These are phyloP conservation scores for Petrocephalus sullivani DNA, from an alignment of 2,797 vertebrate species.

Conservation along the genomic window DNA sequence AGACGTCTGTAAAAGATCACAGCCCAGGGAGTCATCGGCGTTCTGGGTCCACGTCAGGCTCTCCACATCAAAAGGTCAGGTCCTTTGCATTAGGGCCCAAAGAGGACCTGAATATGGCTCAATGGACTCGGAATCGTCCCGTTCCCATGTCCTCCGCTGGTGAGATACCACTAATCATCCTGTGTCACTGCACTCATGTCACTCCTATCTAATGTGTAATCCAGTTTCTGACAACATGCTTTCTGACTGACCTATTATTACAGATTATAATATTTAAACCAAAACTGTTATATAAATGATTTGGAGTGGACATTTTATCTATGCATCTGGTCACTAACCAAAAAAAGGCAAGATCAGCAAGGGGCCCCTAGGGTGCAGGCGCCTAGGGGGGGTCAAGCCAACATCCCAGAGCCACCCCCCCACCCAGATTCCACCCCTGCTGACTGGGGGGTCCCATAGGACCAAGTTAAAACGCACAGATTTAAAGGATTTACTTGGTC, in stretches of 20 bases:
- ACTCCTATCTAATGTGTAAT: background rate
- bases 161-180: background rate
- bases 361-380: background rate
- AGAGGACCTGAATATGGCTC: background rate
- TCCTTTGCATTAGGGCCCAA: background rate
- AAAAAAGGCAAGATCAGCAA: background rate
- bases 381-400: no score
- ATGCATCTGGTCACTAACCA: background rate
- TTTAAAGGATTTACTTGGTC: background rate
- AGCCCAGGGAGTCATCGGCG: conserved; percentile 8
- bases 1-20: background rate
- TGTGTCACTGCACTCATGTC: background rate
- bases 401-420: background rate
- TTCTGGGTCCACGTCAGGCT: background rate
- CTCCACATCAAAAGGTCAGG: background rate
- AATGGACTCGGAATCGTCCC: background rate
- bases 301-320: background rate
- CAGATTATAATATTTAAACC: background rate
- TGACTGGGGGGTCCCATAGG: background rate
- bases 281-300: background rate
- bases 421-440: background rate
- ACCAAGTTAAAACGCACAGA: background rate
- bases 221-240: background rate
- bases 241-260: background rate
- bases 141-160: background rate